Conservation (phyloP, 2,888 invertebrate genomes). For the Coremacera marginata region DNA sequence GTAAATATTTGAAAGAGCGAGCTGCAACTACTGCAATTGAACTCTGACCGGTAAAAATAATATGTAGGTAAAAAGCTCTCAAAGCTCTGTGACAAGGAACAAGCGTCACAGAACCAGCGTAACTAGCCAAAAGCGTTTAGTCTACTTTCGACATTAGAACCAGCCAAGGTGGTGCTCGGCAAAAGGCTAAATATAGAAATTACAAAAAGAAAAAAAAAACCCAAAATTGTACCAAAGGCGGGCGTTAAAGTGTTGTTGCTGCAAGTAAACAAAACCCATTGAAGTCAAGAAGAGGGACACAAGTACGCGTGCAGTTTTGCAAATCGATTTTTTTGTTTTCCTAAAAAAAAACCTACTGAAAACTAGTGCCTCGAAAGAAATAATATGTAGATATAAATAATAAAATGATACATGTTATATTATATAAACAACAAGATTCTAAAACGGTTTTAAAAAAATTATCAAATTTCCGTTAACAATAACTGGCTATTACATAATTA, state of each 20-base stretch:
- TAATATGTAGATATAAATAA: not conserved
- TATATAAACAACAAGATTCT: not conserved
- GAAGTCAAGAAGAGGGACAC: not conserved
- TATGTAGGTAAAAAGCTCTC: constrained; percentile 23
- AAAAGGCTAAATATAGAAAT: not conserved
- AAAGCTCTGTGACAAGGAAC: not conserved
- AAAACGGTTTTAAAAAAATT: not conserved
- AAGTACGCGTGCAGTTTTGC: not conserved
- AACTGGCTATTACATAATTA: constrained; percentile 1
- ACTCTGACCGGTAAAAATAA: constrained; percentile 14
- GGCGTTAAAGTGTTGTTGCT: not conserved
- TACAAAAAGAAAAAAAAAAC: not conserved
- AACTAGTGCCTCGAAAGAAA: constrained; percentile 11
- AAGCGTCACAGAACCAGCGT: not conserved
- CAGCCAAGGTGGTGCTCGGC: constrained; percentile 6
- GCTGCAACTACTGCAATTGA: not conserved
- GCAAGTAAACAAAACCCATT: constrained; percentile 4
- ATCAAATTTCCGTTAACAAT: not conserved
- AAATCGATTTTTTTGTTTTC: constrained; percentile 17
- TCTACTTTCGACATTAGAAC: constrained; percentile 15
- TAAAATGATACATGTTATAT: not conserved
- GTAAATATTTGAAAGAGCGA: not conserved
- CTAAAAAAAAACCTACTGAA: not conserved
- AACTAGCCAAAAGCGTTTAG: constrained; percentile 11
- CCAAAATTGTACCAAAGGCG: not conserved